phyloP scores from a whole-genome alignment of 2,888 invertebrate species.

The Parascotia fuliginaria region DNA sequence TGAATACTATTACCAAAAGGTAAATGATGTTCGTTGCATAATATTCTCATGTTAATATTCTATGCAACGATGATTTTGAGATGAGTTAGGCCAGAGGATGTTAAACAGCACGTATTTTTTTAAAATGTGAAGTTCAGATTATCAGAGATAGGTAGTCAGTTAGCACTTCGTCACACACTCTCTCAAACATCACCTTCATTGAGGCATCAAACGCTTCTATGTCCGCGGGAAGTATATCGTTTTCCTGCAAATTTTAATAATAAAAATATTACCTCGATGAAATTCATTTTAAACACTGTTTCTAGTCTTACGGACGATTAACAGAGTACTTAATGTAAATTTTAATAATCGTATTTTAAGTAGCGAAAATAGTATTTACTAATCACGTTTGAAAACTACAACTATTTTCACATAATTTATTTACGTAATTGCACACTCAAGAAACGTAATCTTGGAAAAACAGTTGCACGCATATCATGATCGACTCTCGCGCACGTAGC shows the following conservation, averaged over 20 bases:
- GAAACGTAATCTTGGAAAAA: slow-evolving; percentile 47
- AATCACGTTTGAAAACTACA: slow-evolving; percentile 24
- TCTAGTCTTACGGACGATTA: no score
- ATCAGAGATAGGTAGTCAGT: slow-evolving; percentile 49
- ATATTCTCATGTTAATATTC: neutral
- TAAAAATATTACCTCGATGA: slow-evolving; percentile 36
- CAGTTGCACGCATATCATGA: slow-evolving; percentile 54
- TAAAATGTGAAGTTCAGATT: slow-evolving; percentile 38
- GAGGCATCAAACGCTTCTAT: slow-evolving; percentile 81
- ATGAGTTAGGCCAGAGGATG: slow-evolving; percentile 44
- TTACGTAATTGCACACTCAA: slow-evolving; percentile 46
- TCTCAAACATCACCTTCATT: slow-evolving; percentile 78
- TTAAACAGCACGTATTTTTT: slow-evolving; percentile 50
- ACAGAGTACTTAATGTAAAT: no score
- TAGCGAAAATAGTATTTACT: neutral
- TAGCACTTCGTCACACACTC: slow-evolving; percentile 54
- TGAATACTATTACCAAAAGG: slow-evolving; percentile 14
- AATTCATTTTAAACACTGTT: slow-evolving; percentile 17
- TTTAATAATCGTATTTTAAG: slow-evolving; percentile 5
- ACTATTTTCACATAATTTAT: slow-evolving; percentile 41
- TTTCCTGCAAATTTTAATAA: slow-evolving; percentile 74
- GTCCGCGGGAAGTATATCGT: slow-evolving; percentile 69
- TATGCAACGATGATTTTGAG: slow-evolving; percentile 14
- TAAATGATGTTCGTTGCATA: slow-evolving; percentile 11
- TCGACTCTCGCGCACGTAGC: slow-evolving; percentile 59